A percentile compares a stretch with the other conserved stretches of the same genome.
These are phyloP conservation scores for Physocephala rufipes DNA, from an alignment of 2,888 invertebrate species.

Conservation along the genomic window DNA sequence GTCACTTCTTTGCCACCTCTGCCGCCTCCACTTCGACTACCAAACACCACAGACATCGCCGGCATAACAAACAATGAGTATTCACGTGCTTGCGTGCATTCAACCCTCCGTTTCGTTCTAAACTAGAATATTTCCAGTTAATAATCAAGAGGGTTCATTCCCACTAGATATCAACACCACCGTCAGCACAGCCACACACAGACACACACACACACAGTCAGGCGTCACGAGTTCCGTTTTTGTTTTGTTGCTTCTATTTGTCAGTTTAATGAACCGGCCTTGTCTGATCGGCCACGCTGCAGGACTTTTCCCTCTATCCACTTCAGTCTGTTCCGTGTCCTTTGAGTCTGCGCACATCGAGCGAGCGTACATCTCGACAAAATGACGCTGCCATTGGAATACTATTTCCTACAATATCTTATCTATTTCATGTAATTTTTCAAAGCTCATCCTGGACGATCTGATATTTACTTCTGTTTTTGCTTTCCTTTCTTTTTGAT, in stretches of 20 bases:
- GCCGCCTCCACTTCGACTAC: slow-evolving; percentile 40
- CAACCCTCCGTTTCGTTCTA: slow-evolving; percentile 16
- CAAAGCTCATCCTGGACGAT: slow-evolving; percentile 8
- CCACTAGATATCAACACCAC: slow-evolving; percentile 43
- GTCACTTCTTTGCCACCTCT: slow-evolving; percentile 31
- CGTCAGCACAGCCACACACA: slow-evolving; percentile 34
- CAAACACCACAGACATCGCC: slow-evolving; percentile 42
- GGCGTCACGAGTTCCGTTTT: slow-evolving; percentile 32
- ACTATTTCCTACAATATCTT: slow-evolving; percentile 26
- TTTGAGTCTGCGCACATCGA: slow-evolving; percentile 43
- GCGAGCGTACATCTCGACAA: slow-evolving; percentile 9
- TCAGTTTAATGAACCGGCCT: slow-evolving; percentile 25
- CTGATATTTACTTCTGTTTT: not conserved
- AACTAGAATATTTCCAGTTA: slow-evolving; percentile 25
- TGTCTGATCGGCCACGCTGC: not conserved
- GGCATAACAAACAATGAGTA: slow-evolving; percentile 27
- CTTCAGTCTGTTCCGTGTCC: slow-evolving; percentile 41
- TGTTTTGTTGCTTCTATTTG: not conserved
- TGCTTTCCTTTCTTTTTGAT: slow-evolving; percentile 26
- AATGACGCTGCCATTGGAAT: slow-evolving; percentile 25
- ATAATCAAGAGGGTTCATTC: slow-evolving; percentile 15
- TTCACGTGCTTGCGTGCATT: slow-evolving; percentile 18
- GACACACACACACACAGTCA: slow-evolving; percentile 48
- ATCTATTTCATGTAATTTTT: slow-evolving; percentile 35
- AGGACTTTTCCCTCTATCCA: not conserved